phyloP scores from a whole-genome alignment of 2,113 vertebrate species.

The Malurus elegans region DNA sequence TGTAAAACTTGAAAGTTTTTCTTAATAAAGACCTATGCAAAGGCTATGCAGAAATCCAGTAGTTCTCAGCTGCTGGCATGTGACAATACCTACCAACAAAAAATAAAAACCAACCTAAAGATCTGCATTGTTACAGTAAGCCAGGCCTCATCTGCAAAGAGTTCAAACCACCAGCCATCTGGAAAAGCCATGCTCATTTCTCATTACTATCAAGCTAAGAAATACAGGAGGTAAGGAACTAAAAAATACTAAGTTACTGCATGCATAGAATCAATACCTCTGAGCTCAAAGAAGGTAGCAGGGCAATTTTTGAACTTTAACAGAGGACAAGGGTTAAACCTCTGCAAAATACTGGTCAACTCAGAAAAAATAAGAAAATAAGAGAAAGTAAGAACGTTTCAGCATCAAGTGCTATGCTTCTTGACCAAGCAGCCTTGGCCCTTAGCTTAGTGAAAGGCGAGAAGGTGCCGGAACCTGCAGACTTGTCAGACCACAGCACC shows the following conservation, averaged over 20 bases:
- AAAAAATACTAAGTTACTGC: not conserved
- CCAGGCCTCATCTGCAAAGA: not conserved
- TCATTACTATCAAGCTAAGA: not conserved
- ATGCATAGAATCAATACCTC: not conserved
- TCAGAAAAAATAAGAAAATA: not conserved
- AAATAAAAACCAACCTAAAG: not conserved
- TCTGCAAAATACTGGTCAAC: not conserved
- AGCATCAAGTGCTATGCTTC: not conserved
- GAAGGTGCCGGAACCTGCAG: not conserved
- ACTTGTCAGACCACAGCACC: not conserved
- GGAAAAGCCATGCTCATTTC: not conserved
- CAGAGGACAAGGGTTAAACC: not conserved
- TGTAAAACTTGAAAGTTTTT: not conserved
- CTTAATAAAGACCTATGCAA: not conserved
- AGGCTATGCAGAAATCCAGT: not conserved
- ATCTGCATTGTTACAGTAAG: not conserved
- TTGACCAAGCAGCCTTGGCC: not conserved
- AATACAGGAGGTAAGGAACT: not conserved
- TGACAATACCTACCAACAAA: not conserved
- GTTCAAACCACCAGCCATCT: not conserved
- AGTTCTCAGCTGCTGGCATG: not conserved
- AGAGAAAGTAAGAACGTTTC: not conserved
- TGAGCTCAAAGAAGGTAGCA: not conserved
- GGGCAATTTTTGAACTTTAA: not conserved
- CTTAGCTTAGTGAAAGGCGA: not conserved